These are phyloP conservation scores for Antrozous pallidus DNA, from an alignment of 2,797 vertebrate species.

Conservation along the genomic window DNA sequence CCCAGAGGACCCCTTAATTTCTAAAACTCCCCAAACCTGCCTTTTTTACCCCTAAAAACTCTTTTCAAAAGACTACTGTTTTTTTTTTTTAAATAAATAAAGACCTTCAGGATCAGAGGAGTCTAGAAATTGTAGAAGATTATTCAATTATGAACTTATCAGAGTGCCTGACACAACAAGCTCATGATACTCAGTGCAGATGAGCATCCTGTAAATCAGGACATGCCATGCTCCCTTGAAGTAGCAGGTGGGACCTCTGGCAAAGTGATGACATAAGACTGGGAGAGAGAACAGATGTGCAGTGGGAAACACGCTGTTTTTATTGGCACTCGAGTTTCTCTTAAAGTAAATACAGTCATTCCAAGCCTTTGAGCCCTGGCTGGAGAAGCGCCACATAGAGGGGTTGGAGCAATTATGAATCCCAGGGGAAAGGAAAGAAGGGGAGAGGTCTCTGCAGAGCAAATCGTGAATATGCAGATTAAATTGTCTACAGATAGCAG, in stretches of 20 bases:
- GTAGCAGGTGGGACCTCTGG: slow-evolving; percentile 45
- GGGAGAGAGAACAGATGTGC: slow-evolving; percentile 56
- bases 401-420: slow-evolving; percentile 54
- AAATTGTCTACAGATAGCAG: slow-evolving; percentile 44
- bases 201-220: slow-evolving; percentile 15
- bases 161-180: not conserved
- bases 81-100: not conserved
- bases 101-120: not conserved
- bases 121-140: not conserved
- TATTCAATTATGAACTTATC: not conserved
- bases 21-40: too few relatives aligned
- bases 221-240: not conserved
- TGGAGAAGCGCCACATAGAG: slow-evolving; percentile 47
- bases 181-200: not conserved
- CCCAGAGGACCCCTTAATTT: too few relatives aligned
- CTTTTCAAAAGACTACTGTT: not conserved
- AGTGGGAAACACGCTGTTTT: slow-evolving; percentile 57
- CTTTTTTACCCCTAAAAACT: too few relatives aligned
- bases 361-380: slow-evolving; percentile 51
- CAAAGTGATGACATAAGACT: slow-evolving; percentile 33
- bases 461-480: slow-evolving; percentile 36
- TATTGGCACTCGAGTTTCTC: slow-evolving; percentile 57
- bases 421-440: not conserved
- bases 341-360: slow-evolving; percentile 64
- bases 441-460: slow-evolving; percentile 20